phyloP scores from a whole-genome alignment of 2,888 invertebrate genomes.

The Sesamia inferens region DNA sequence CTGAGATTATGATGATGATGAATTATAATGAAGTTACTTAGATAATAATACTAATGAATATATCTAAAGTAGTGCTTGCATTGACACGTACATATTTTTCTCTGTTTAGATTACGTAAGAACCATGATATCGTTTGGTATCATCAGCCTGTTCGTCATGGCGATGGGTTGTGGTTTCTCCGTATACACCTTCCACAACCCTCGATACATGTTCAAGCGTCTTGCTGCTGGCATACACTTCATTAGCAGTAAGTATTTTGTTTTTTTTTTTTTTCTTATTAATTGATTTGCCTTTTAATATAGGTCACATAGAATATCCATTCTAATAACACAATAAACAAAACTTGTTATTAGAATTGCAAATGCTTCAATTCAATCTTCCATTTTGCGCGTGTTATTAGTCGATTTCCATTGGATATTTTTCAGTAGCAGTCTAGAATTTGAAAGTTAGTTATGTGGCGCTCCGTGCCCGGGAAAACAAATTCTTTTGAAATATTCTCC shows the following conservation, averaged over 20 bases:
- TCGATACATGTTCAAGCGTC: conserved; percentile 96
- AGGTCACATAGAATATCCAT: not conserved
- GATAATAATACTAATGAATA: not conserved
- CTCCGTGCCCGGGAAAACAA: not conserved
- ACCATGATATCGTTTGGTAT: conserved; percentile 96
- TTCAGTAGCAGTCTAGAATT: not conserved
- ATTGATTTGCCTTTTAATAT: not conserved
- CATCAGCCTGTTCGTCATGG: conserved; percentile 94
- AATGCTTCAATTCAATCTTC: not conserved
- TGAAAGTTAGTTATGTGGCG: too few relatives aligned
- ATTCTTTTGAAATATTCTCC: not conserved
- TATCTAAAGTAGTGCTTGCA: not conserved
- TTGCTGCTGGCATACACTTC: conserved; percentile 95
- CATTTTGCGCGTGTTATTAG: not conserved
- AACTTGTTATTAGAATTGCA: not conserved
- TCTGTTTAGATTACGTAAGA: conserved; percentile 93
- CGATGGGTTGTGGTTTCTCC: conserved; percentile 95
- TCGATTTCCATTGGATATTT: not conserved
- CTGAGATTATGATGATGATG: too few relatives aligned
- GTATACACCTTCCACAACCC: conserved; percentile 95
- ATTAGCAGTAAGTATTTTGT: conserved; percentile 93
- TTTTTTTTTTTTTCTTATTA: not conserved
- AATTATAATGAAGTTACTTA: too few relatives aligned
- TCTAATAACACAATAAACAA: not conserved
- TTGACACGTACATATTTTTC: conserved; percentile 9